Conservation (phyloP, 2,888 invertebrate species). For the Melangyna quadrimaculata region DNA sequence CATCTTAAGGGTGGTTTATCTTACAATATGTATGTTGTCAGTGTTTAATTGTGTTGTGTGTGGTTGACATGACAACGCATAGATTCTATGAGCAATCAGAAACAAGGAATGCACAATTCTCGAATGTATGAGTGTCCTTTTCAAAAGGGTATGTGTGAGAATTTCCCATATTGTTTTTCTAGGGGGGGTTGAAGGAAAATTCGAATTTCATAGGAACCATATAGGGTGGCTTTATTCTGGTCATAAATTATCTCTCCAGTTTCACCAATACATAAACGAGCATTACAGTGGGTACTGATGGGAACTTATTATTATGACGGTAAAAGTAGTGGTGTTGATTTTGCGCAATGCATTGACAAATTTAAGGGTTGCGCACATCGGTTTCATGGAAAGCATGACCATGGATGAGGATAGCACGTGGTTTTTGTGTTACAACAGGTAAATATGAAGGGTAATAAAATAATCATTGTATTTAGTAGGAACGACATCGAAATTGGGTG, state of each 20-base stretch:
- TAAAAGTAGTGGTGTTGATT: conserved; percentile 23
- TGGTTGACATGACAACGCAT: conserved; percentile 64
- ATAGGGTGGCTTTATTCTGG: conserved; percentile 41
- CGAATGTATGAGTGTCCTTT: background rate
- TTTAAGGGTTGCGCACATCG: conserved; percentile 47
- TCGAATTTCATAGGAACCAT: background rate
- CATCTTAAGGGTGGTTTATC: conserved; percentile 55
- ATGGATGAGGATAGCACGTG: conserved; percentile 60
- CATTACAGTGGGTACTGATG: background rate
- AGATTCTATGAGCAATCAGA: conserved; percentile 63
- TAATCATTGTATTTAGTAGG: conserved; percentile 23
- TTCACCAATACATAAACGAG: conserved; percentile 13
- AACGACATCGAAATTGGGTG: conserved; percentile 52
- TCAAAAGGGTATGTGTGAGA: background rate
- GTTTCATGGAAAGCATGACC: conserved; percentile 30
- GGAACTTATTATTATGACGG: background rate
- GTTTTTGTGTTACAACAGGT: conserved; percentile 63
- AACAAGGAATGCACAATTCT: conserved; percentile 54
- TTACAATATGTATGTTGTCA: background rate
- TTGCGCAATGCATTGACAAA: conserved; percentile 41
- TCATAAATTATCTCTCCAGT: conserved; percentile 34
- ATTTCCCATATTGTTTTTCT: conserved; percentile 12
- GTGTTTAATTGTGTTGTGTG: conserved; percentile 19
- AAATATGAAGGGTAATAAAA: conserved; percentile 62
- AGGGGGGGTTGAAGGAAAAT: conserved; percentile 42